Conservation (phyloP, 2,888 invertebrate species). For the Spilarctia lutea region DNA sequence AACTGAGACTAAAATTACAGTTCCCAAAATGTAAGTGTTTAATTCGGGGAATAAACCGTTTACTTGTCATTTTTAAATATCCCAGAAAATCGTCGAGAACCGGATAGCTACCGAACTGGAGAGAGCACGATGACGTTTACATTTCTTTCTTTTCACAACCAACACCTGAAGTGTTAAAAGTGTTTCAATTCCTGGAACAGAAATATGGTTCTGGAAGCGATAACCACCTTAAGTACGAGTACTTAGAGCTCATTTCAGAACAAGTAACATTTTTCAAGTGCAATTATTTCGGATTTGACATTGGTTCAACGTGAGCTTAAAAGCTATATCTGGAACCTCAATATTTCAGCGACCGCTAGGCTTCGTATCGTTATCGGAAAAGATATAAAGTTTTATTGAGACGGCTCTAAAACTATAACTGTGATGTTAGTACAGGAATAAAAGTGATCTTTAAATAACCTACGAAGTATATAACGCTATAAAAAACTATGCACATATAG, state of each 20-base stretch:
- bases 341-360: slow-evolving; percentile 32
- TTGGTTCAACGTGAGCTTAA: slow-evolving; percentile 19
- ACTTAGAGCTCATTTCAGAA: background rate
- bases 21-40: background rate
- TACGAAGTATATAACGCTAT: slow-evolving; percentile 25
- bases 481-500: background rate
- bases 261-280: background rate
- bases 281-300: background rate
- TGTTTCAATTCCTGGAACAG: slow-evolving; percentile 2
- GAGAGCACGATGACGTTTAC: slow-evolving; percentile 2
- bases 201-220: background rate
- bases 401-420: slow-evolving; percentile 42
- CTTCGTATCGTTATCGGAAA: slow-evolving; percentile 42
- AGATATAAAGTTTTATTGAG: slow-evolving; percentile 49
- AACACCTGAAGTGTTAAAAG: background rate
- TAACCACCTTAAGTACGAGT: background rate
- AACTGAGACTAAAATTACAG: background rate
- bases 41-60: background rate
- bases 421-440: slow-evolving; percentile 42
- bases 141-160: slow-evolving; percentile 7
- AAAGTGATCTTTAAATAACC: slow-evolving; percentile 41
- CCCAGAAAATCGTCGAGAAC: background rate
- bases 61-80: background rate
- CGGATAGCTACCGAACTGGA: slow-evolving; percentile 14
- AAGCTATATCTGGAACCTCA: slow-evolving; percentile 21